Percentiles rank a stretch among this genome's conserved stretches.
phyloP scores from a whole-genome alignment of 2,797 vertebrate species.

The Pteronotus mesoamericanus region DNA sequence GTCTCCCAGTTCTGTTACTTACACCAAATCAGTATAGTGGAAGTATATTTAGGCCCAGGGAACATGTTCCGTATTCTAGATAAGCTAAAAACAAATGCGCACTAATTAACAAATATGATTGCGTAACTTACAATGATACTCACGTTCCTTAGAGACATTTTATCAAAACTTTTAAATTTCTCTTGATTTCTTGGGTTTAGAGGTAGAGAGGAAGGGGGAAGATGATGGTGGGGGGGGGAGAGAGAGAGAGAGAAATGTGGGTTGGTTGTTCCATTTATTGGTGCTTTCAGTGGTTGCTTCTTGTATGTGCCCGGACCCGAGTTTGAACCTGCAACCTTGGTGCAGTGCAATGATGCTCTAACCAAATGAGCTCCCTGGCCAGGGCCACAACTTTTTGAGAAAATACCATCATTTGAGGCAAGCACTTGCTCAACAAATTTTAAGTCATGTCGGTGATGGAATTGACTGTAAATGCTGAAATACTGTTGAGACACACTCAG shows the following conservation, averaged over 20 bases:
- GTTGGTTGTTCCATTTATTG: too few species aligned
- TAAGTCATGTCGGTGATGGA: neutral
- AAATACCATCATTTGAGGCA: neutral
- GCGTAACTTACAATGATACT: neutral
- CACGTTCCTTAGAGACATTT: neutral
- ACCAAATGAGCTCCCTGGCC: too few species aligned
- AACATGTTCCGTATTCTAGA: neutral
- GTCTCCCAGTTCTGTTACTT: neutral
- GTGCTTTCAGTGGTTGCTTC: too few species aligned
- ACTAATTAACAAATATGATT: neutral
- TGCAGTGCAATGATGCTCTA: too few species aligned
- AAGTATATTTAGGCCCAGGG: neutral
- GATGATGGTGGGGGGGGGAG: too few species aligned
- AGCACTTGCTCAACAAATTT: neutral
- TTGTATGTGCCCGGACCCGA: too few species aligned
- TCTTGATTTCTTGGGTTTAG: too few species aligned
- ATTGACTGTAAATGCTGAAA: neutral
- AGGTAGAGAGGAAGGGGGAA: too few species aligned
- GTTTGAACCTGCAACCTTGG: too few species aligned
- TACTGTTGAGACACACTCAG: neutral
- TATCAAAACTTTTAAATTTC: neutral
- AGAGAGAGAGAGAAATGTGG: too few species aligned
- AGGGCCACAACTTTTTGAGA: neutral
- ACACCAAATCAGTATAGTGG: neutral
- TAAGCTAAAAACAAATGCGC: neutral